These are phyloP conservation scores for Ceryle rudis DNA, from an alignment of 2,797 vertebrate species.

Conservation along the genomic window DNA sequence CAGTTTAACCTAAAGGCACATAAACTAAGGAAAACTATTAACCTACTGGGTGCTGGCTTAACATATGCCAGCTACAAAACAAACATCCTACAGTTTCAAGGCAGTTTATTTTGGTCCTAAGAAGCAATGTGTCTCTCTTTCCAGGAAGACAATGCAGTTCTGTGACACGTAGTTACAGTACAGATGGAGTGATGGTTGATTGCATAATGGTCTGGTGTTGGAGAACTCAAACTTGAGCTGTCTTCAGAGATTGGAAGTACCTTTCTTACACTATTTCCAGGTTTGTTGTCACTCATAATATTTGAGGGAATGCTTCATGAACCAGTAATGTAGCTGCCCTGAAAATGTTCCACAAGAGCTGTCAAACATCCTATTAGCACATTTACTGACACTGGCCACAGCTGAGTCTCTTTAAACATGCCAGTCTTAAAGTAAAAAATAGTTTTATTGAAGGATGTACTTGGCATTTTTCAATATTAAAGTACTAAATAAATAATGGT, in stretches of 20 bases:
- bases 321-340: slow-evolving; percentile 61
- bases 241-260: slow-evolving; percentile 46
- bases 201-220: slow-evolving; percentile 49
- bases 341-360: slow-evolving; percentile 71
- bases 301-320: slow-evolving; percentile 69
- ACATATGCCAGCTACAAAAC: background rate
- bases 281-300: slow-evolving; percentile 77
- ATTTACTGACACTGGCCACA: slow-evolving; percentile 64
- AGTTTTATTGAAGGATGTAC: slow-evolving; percentile 23
- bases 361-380: slow-evolving; percentile 67
- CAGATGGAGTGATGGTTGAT: slow-evolving; percentile 37
- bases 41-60: background rate
- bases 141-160: slow-evolving; percentile 32
- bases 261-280: slow-evolving; percentile 68
- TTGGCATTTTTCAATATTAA: slow-evolving; percentile 56
- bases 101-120: slow-evolving; percentile 50
- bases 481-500: slow-evolving; percentile 54
- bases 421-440: slow-evolving; percentile 57
- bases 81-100: background rate
- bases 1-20: background rate
- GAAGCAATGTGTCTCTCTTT: background rate
- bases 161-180: slow-evolving; percentile 23
- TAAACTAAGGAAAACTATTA: slow-evolving; percentile 20
- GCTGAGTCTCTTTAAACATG: slow-evolving; percentile 53
- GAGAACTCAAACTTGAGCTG: slow-evolving; percentile 55